Evolutionary conservation across 2,113 vertebrate genomes (phyloP).

Genomic region (Piprites chloris): DNA sequence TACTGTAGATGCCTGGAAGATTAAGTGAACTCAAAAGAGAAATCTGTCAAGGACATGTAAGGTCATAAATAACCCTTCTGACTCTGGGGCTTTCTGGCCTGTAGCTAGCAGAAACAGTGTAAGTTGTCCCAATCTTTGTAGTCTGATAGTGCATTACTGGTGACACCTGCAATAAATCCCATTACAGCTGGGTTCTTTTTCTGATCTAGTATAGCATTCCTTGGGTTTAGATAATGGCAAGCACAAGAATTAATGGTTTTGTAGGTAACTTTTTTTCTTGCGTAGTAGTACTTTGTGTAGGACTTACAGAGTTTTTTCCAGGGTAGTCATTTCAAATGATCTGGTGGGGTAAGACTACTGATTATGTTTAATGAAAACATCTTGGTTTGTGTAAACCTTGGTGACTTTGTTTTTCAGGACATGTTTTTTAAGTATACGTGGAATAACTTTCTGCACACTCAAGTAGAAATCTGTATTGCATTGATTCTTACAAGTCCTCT

Average conservation of each 20-base stretch:
- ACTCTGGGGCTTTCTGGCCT: neutral
- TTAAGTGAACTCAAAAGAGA: neutral
- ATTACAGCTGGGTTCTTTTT: neutral
- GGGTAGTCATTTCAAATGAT: neutral
- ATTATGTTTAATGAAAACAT: neutral
- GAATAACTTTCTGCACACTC: constrained; percentile 98
- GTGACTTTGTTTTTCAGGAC: constrained; percentile 77
- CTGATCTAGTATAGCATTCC: neutral
- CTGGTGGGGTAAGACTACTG: neutral
- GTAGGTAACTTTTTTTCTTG: neutral
- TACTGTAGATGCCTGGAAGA: neutral
- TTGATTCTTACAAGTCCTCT: constrained; percentile 95
- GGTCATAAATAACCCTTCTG: neutral
- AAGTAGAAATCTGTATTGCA: constrained; percentile 97
- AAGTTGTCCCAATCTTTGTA: neutral
- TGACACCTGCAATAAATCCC: neutral
- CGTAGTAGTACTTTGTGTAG: neutral
- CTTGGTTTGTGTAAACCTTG: neutral
- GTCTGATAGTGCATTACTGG: neutral
- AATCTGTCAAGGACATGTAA: neutral
- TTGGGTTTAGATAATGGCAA: neutral
- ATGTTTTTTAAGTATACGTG: constrained; percentile 99
- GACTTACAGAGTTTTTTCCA: neutral
- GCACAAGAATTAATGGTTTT: neutral
- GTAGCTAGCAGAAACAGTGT: neutral